Conservation (phyloP, 2,797 vertebrate species). For the Sebastiscus albofasciatus region DNA sequence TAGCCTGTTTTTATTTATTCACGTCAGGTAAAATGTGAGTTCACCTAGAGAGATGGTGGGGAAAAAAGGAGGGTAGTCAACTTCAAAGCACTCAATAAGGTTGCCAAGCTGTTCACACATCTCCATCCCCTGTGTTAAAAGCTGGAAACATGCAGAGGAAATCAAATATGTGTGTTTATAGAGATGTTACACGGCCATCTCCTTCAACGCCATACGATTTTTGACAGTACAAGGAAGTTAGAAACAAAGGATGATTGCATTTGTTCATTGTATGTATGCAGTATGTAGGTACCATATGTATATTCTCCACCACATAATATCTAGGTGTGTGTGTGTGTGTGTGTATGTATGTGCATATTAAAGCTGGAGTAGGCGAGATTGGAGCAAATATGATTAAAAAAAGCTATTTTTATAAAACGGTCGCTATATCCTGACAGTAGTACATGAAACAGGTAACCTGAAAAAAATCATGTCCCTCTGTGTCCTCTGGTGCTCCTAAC, state of each 20-base stretch:
- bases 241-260: not conserved
- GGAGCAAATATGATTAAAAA: too few species aligned
- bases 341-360: not conserved
- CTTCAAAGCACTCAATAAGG: slow-evolving; percentile 74
- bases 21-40: slow-evolving; percentile 58
- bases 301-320: not conserved
- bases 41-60: slow-evolving; percentile 60
- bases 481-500: too few species aligned
- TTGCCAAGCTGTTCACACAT: slow-evolving; percentile 76
- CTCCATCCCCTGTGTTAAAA: slow-evolving; percentile 63
- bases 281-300: not conserved
- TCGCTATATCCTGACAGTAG: too few species aligned
- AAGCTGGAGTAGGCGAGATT: too few species aligned
- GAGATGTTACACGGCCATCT: slow-evolving; percentile 32
- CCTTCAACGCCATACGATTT: slow-evolving; percentile 12
- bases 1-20: slow-evolving; percentile 61
- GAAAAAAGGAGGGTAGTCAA: slow-evolving; percentile 65
- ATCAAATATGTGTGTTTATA: slow-evolving; percentile 50
- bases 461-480: too few species aligned
- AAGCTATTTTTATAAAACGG: too few species aligned
- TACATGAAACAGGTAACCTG: too few species aligned
- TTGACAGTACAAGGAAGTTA: not conserved
- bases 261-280: not conserved
- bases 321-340: not conserved
- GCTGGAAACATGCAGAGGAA: slow-evolving; percentile 61